phyloP scores from a whole-genome alignment of 2,797 vertebrate genomes.

The Acanthurus lineatus region DNA sequence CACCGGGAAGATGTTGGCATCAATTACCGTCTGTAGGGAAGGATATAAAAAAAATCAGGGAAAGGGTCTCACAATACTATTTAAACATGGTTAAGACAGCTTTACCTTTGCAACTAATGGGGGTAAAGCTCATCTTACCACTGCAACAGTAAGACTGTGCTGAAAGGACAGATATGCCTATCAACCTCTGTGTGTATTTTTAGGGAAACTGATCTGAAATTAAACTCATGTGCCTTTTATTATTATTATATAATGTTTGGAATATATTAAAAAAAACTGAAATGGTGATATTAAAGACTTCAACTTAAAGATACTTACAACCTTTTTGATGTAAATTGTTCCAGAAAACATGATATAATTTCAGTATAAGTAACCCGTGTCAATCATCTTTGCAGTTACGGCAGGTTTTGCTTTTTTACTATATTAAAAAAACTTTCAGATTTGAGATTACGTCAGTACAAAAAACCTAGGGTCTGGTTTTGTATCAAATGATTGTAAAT shows the following conservation, averaged over 20 bases:
- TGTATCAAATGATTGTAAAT: background rate
- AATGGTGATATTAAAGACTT: too few species aligned
- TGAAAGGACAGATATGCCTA: background rate
- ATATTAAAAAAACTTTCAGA: too few species aligned
- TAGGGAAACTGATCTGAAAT: background rate
- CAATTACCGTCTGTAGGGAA: conserved; percentile 92
- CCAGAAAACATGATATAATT: too few species aligned
- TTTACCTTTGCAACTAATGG: background rate
- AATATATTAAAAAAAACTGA: too few species aligned
- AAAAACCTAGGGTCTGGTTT: too few species aligned
- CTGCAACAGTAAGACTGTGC: background rate
- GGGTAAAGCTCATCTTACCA: background rate
- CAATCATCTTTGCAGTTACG: too few species aligned
- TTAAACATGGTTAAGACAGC: background rate
- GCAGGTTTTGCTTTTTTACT: too few species aligned
- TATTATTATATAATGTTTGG: too few species aligned
- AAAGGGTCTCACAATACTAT: background rate
- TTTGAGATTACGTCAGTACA: too few species aligned
- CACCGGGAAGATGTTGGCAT: conserved; percentile 98
- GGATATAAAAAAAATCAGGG: background rate
- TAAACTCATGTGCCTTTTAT: background rate
- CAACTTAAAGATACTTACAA: too few species aligned
- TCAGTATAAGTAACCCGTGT: too few species aligned
- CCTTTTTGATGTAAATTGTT: too few species aligned
- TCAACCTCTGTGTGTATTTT: background rate